Base-by-base conservation (phyloP, 2,888 invertebrate genomes). In the Diloba caeruleocephala region DNA sequence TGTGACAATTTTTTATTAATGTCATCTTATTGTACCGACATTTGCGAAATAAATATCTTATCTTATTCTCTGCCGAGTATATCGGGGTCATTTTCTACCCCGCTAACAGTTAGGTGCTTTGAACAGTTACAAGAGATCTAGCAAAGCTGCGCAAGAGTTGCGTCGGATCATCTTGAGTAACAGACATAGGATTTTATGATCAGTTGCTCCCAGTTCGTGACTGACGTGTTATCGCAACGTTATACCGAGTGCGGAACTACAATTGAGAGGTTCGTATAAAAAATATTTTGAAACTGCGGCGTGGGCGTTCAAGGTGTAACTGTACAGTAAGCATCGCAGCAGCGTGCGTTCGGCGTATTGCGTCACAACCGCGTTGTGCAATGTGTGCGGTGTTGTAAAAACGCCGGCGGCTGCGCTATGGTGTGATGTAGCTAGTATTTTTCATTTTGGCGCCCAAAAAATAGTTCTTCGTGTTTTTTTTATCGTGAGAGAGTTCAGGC, bases 261-360 rank as follows among this genome's bases (percentile, higher is more conserved):
- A 58, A 54, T 46, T 32, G 65, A 71, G 66, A 54, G 61, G 55
- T 45, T 63, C 44, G 34, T 63, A 58, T 60, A 64, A 61, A 70
- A 64, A 68, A 65, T 64, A 51, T 74, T 76, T 74, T 70, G 74
- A 68, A 78, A 77, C 49, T 46, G 31, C 45, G 45, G 50, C 48
- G 79, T 78, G 76, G 73, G 78, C 64, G 69, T 58, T 63, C 74
- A 75, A 79, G 78, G 74, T 69, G 63, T 72, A 62, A 21, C 6
- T 21, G 17, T 17, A 17, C 65, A 54, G 71, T 76, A 55, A 61
- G 62, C 70, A 62, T 59, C 66, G 65, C 50, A 44, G 64, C 33
- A 41, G 43, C 54, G 55, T 46, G 55, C 52, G 67, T 63, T 53
- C 60, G 54, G 55, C 36, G 57, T 51, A 43, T 79, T 77, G 74